Evolutionary conservation across 2,113 vertebrate species (phyloP), one percentile per base, ranked within the genome.

Genomic region (Phainopepla nitens): DNA sequence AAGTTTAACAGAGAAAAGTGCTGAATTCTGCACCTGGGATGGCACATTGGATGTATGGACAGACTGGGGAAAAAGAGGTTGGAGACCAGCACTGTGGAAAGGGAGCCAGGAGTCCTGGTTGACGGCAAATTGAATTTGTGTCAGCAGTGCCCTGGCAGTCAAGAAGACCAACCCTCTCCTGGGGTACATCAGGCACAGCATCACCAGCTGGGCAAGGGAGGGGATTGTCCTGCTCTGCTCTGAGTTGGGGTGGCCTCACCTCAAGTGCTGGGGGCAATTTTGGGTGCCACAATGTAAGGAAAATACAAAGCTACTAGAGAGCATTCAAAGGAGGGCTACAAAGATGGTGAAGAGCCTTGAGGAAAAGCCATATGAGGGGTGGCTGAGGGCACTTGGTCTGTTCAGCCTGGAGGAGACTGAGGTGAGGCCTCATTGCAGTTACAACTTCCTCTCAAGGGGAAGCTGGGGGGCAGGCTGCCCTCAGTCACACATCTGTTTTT

Each of bases 131-230:
- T 28, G 31, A 62, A 56, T 56, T 7, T 9, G 7, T 61, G 15
- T 29, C 56, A 78, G 47, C 54, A 87, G 28, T 39, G 39, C 64
- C 39, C 54, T 78, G 47, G 28, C n/a, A 70, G 39, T 28, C 41
- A 70, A 10, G n/a, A 53, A 8, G 23, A 6, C 6, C n/a, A 33
- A 0, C 2, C 1, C 0, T 61, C 27, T 39, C 28, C 33, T 60
- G 28, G 28, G 24, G 8, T 0, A 10, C 33, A 87, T 33, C 54
- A 53, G 61, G 16, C 15, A 49, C 50, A 75, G 42, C 60, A 49
- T 22, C 0, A 0, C 13, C 33, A 77, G 8, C 6, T 0, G 0
- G 33, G 23, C 62, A 61, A 53, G 54, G 47, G 28, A 45, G 33
- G 33, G 27, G 33, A 61, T 29, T 61, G 47, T 61, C 12, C 45